phyloP scores from a whole-genome alignment of 2,888 invertebrate genomes.

The Tinea semifulvella region DNA sequence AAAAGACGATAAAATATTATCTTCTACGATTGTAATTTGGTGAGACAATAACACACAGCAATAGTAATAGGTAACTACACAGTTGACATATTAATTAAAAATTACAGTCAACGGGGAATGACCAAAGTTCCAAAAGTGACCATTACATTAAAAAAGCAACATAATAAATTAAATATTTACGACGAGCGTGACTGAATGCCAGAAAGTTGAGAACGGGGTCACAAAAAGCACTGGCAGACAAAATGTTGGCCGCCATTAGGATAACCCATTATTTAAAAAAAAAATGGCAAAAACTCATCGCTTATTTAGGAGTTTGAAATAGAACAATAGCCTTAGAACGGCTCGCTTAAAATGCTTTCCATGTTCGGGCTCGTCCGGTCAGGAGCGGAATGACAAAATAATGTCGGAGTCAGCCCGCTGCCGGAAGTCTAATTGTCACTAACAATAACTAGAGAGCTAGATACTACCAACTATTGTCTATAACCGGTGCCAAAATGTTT shows the following conservation, averaged over 20 bases:
- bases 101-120: too few relatives aligned
- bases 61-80: too few relatives aligned
- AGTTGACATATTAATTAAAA: too few relatives aligned
- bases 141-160: too few relatives aligned
- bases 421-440: constrained; percentile 51
- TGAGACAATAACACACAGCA: too few relatives aligned
- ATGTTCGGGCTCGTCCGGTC: constrained; percentile 53
- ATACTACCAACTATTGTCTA: background rate
- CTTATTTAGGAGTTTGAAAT: constrained; percentile 23
- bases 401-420: constrained; percentile 22
- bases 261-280: constrained; percentile 3
- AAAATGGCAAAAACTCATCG: constrained; percentile 1
- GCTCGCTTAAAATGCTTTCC: constrained; percentile 63
- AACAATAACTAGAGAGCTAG: background rate
- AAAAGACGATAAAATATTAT: too few relatives aligned
- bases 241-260: background rate
- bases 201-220: too few relatives aligned
- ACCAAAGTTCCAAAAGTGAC: too few relatives aligned
- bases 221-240: constrained; percentile 2
- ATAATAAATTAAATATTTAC: constrained; percentile 4
- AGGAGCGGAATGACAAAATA: constrained; percentile 29
- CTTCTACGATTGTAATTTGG: too few relatives aligned
- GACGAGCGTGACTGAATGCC: background rate
- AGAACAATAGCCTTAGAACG: constrained; percentile 43
- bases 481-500: background rate